Percentiles rank a stretch among this genome's conserved stretches.
Evolutionary conservation across 2,797 vertebrate species (phyloP).

Genomic region (Dendrocincla fuliginosa): DNA sequence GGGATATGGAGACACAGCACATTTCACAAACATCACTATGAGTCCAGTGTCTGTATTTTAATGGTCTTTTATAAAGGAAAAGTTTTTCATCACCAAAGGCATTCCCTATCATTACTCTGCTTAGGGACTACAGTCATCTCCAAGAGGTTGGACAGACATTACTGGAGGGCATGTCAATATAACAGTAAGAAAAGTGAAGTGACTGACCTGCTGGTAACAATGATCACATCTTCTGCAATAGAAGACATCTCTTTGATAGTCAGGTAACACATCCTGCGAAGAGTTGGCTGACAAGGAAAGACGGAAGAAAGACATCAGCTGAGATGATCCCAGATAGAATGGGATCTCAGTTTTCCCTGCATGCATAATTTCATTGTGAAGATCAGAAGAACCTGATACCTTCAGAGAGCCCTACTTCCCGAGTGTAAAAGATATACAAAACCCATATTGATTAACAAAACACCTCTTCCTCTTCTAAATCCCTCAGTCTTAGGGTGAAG

Average conservation of each 20-base stretch:
- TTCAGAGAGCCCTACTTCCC: background rate
- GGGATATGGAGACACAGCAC: background rate
- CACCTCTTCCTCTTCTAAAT: background rate
- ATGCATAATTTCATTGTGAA: background rate
- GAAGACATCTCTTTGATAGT: conserved; percentile 85
- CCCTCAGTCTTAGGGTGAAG: background rate
- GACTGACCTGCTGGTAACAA: conserved; percentile 82
- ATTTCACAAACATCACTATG: background rate
- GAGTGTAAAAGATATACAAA: background rate
- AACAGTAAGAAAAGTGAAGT: background rate
- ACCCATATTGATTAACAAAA: background rate
- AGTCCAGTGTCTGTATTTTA: background rate
- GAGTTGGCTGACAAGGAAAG: conserved; percentile 72
- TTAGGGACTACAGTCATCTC: background rate
- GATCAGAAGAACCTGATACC: background rate
- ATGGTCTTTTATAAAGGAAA: background rate
- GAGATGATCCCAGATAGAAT: background rate
- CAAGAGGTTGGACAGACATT: background rate
- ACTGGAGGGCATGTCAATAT: background rate
- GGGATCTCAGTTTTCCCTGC: background rate
- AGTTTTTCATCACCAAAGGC: background rate
- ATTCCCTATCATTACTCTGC: background rate
- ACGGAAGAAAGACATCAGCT: background rate
- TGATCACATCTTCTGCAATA: conserved; percentile 84
- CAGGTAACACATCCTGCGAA: conserved; percentile 84